Base-by-base conservation (phyloP, 2,797 vertebrate species). In the Columba guinea region DNA sequence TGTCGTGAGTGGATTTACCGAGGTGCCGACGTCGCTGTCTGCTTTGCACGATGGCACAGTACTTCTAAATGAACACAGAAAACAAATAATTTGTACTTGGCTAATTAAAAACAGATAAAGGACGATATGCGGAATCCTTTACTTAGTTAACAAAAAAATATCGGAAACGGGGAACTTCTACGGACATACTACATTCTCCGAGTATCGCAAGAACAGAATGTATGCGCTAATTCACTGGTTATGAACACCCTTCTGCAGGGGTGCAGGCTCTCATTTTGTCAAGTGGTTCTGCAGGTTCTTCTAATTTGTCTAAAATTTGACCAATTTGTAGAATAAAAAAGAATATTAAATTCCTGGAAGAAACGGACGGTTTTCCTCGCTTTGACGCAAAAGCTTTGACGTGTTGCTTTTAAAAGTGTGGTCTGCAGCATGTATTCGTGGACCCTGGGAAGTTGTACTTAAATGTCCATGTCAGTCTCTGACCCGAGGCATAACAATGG, bases 71-170 rank as follows among this genome's bases (percentile, higher is more conserved):
- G 35, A 70, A 24, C n/a, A 6, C 4, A 56, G 44, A 34, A 32
- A 64, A 52, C 4, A 87, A 58, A 41, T 6, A 28, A 14, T 34
- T 64, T 58, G 51, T 24, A 46, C 7, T 68, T 35, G 34, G 13
- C 14, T 44, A 49, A 89, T n/a, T 52, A 34, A 52, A 67, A 30
- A 35, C 27, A 21, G 32, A 37, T 19, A n/a, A 34, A n/a, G 7
- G 5, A 56, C 2, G 0, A 20, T 37, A 80, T 8, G 4, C 10
- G 0, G 3, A 21, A 77, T 4, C 30, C 22, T 76, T 65, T 52
- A 60, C 49, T 65, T 46, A 46, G 13, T 71, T 71, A n/a, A 82
- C 28, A 82, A 24, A 41, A 84, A 69, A 83, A 21, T 23, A 3
- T 58, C 4, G 6, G 21, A 59, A 78, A 49, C 7, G 11, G 10